Evolutionary conservation across 2,888 invertebrate species (phyloP).

Genomic region (Endotricha flammealis): DNA sequence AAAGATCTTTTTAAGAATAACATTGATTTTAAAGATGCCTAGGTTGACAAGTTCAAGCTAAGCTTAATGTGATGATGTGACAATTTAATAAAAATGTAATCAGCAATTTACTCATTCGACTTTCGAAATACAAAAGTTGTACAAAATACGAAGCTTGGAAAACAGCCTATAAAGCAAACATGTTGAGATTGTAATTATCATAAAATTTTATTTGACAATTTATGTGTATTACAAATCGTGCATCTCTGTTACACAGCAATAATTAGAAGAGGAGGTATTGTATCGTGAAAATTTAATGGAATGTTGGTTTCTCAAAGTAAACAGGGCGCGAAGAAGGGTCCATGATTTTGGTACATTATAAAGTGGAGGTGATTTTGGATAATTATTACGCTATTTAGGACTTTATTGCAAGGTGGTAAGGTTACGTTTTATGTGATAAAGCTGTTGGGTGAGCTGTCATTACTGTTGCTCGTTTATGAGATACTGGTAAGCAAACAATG

Average conservation of each 20-base stretch:
- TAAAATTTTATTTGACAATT: conserved; percentile 63
- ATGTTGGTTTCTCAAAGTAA: conserved; percentile 55
- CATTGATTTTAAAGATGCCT: no score
- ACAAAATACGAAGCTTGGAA: no score
- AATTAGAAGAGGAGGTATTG: conserved; percentile 27
- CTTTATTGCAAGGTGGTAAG: conserved; percentile 27
- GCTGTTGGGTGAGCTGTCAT: no score
- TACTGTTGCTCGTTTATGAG: no score
- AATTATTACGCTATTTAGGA: conserved; percentile 17
- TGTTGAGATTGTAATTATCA: conserved; percentile 28
- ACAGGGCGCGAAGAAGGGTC: conserved; percentile 35
- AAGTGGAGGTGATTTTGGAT: conserved; percentile 8
- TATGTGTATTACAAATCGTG: conserved; percentile 43
- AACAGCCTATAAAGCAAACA: conserved; percentile 5
- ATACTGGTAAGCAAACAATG: no score
- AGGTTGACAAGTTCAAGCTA: no score
- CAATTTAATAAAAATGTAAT: no score
- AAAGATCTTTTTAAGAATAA: no score
- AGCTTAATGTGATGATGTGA: no score
- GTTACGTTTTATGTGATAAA: no score
- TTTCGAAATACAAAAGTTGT: no score
- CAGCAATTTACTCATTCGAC: no score
- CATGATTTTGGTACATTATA: conserved; percentile 40
- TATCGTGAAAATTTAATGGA: conserved; percentile 46
- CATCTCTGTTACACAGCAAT: conserved; percentile 29